These are phyloP conservation scores for Piezodorus guildinii DNA, from an alignment of 1,140 invertebrate species.

Conservation along the genomic window DNA sequence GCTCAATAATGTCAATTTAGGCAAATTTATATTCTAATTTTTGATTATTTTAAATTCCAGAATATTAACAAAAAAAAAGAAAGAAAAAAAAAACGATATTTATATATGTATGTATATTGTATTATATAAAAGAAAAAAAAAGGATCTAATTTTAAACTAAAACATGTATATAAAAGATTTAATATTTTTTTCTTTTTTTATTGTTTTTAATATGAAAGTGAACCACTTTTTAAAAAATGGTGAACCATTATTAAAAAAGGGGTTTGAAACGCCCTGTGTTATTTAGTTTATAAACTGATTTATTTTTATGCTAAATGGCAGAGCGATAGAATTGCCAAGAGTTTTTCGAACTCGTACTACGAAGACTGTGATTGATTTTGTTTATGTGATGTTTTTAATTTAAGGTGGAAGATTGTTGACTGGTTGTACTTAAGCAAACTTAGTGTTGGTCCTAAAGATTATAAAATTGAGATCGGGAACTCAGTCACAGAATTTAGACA, in stretches of 20 bases:
- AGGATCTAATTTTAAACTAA: background rate
- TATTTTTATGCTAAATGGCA: background rate
- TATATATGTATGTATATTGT: background rate
- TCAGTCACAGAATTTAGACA: background rate
- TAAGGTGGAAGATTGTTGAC: background rate
- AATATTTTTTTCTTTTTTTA: background rate
- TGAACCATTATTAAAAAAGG: slow-evolving; percentile 5
- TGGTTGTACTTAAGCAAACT: slow-evolving; percentile 12
- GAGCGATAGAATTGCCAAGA: too few relatives aligned
- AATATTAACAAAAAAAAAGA: background rate
- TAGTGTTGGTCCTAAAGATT: background rate
- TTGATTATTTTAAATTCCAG: background rate
- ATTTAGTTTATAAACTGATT: background rate
- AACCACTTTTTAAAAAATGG: background rate
- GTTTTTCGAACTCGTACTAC: background rate
- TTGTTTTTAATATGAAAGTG: background rate
- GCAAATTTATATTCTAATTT: slow-evolving; percentile 3
- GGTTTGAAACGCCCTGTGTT: background rate
- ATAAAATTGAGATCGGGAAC: background rate
- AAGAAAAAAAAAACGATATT: background rate
- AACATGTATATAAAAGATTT: background rate
- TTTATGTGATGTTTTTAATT: slow-evolving; percentile 1
- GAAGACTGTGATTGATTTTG: slow-evolving; percentile 16
- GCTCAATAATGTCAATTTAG: slow-evolving; percentile 2
- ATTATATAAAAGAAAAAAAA: background rate